These are phyloP conservation scores for Gryllus bimaculatus DNA, from an alignment of 1,140 invertebrate species.

Conservation along the genomic window DNA sequence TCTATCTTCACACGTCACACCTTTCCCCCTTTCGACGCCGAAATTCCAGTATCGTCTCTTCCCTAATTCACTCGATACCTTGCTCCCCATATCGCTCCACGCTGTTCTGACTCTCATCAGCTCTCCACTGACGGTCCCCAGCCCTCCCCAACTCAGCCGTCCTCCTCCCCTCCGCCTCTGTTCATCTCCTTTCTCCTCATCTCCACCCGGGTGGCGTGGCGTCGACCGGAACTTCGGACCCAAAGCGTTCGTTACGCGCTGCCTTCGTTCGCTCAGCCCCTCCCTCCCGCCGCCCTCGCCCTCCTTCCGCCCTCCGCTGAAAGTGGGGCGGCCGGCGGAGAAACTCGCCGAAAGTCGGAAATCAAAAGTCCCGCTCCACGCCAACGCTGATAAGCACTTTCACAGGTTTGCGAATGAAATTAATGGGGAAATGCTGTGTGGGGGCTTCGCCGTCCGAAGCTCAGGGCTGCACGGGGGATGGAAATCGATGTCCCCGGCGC, in stretches of 20 bases:
- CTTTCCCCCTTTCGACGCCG: neutral
- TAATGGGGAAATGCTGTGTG: neutral
- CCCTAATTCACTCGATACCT: neutral
- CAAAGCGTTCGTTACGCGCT: too few relatives aligned
- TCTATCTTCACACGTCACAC: neutral
- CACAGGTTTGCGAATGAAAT: neutral
- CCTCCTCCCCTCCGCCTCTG: too few relatives aligned
- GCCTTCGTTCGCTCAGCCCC: too few relatives aligned
- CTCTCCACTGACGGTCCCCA: too few relatives aligned
- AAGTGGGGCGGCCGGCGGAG: neutral
- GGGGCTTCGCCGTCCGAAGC: neutral
- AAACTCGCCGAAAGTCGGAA: neutral
- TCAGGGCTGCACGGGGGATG: neutral
- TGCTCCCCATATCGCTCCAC: neutral
- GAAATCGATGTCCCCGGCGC: neutral
- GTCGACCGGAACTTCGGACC: too few relatives aligned
- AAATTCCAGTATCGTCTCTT: neutral
- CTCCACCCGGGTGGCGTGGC: too few relatives aligned
- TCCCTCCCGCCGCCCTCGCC: too few relatives aligned
- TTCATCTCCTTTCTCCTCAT: too few relatives aligned
- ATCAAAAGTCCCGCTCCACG: slow-evolving; percentile 2
- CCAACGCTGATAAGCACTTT: slow-evolving; percentile 3
- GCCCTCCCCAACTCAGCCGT: too few relatives aligned
- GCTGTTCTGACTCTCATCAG: neutral
- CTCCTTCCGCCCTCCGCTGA: neutral